Conservation (phyloP, 1,140 invertebrate species). For the Dendroctonus ponderosae region DNA sequence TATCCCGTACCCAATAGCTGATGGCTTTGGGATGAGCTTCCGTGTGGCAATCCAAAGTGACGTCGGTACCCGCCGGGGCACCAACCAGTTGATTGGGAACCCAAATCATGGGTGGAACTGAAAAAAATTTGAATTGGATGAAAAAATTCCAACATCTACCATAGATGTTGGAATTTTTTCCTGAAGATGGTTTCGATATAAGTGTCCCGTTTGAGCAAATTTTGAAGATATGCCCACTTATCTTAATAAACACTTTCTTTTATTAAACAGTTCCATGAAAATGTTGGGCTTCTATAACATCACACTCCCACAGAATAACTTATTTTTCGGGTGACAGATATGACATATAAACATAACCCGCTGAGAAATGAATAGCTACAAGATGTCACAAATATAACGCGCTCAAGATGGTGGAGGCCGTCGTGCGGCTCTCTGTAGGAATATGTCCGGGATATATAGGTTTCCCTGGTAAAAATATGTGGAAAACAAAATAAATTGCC, state of each 20-base stretch:
- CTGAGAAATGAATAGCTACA: conserved; percentile 39
- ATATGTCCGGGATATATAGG: conserved; percentile 36
- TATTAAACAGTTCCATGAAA: conserved; percentile 28
- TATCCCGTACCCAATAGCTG: conserved; percentile 88
- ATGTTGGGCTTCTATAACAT: conserved; percentile 11
- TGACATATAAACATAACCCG: conserved; percentile 38
- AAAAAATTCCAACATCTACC: too few species aligned
- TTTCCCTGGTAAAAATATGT: conserved; percentile 33
- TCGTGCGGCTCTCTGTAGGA: conserved; percentile 15
- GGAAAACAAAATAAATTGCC: conserved; percentile 35
- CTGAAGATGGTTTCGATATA: too few species aligned
- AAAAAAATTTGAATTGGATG: conserved; percentile 3
- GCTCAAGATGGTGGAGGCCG: conserved; percentile 36
- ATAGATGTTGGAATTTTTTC: too few species aligned
- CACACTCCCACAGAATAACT: conserved; percentile 18
- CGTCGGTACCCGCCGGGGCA: conserved; percentile 81
- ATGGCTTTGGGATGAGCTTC: conserved; percentile 91
- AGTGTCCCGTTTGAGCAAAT: too few species aligned
- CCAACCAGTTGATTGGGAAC: conserved; percentile 89
- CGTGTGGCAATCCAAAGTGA: conserved; percentile 89
- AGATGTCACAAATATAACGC: conserved; percentile 41
- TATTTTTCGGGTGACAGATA: conserved; percentile 31
- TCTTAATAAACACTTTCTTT: conserved; percentile 22
- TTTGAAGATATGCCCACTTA: not conserved
- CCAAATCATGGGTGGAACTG: conserved; percentile 91